Conservation (phyloP, 2,113 vertebrate species). For the Podocnemis expansa region DNA sequence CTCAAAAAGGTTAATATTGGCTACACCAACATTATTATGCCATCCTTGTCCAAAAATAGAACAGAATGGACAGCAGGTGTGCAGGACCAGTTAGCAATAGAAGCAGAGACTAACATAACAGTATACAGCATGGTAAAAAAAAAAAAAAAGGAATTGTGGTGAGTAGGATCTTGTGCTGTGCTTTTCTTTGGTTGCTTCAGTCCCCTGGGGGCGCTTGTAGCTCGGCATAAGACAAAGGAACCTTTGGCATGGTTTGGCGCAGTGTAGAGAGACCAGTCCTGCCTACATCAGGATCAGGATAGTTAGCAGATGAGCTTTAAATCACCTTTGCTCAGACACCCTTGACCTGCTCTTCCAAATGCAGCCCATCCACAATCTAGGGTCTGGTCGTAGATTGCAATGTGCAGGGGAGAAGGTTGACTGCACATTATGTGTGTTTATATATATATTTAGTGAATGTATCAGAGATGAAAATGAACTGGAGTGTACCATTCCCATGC, state of each 20-base stretch:
- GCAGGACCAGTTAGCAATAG: conserved; percentile 69
- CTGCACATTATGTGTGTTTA: background rate
- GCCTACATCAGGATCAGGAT: background rate
- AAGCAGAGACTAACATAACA: conserved; percentile 68
- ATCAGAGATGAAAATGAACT: background rate
- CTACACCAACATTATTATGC: conserved; percentile 62
- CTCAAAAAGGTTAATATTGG: background rate
- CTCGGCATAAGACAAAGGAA: fast-evolving
- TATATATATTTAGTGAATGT: background rate
- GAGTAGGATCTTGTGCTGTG: background rate
- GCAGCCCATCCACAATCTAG: background rate
- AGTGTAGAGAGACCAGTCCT: background rate
- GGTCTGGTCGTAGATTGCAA: background rate
- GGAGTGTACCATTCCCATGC: background rate
- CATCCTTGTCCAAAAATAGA: conserved; percentile 68
- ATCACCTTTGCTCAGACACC: background rate
- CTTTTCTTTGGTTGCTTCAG: background rate
- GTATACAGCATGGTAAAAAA: conserved; percentile 8
- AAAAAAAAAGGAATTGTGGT: background rate
- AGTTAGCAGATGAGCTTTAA: background rate
- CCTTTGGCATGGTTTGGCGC: fast-evolving
- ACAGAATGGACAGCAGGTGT: conserved; percentile 73
- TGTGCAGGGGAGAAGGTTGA: background rate
- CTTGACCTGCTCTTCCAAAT: background rate
- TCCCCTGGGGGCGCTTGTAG: background rate